Conservation (phyloP, 2,113 vertebrate species). For the Heterocephalus glaber region DNA sequence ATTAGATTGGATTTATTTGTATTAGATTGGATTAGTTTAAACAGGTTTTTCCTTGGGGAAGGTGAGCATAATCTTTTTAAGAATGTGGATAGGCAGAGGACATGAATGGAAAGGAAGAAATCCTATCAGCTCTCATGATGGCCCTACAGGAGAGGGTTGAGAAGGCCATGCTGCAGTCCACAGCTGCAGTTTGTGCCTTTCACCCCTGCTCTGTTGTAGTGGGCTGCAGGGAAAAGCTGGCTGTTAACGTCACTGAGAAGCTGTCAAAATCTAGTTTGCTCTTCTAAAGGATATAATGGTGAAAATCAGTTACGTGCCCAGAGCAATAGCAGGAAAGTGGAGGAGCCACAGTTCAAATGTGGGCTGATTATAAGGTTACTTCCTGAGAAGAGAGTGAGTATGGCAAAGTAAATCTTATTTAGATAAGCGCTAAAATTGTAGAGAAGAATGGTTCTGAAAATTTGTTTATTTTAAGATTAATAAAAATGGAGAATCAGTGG, state of each 20-base stretch:
- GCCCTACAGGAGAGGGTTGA: background rate
- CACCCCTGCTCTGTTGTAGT: background rate
- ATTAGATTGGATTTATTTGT: background rate
- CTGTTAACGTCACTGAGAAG: background rate
- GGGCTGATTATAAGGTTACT: background rate
- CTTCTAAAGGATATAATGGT: background rate
- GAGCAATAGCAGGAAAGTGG: background rate
- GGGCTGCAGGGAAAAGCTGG: background rate
- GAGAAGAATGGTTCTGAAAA: background rate
- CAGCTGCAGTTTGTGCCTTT: background rate
- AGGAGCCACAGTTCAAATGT: background rate
- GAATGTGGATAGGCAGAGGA: background rate
- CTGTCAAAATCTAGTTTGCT: background rate
- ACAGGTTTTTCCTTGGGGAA: background rate
- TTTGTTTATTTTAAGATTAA: background rate
- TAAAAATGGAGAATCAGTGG: background rate
- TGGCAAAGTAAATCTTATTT: background rate
- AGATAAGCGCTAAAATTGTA: background rate
- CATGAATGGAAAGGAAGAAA: background rate
- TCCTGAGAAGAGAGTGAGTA: background rate
- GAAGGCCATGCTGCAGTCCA: background rate
- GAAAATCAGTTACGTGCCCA: background rate
- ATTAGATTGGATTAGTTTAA: slow-evolving; percentile 4
- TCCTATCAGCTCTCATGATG: fast-evolving
- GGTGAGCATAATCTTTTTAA: background rate